Evolutionary conservation across 2,797 vertebrate species (phyloP).

Genomic region (Sebastes ruberrimus): DNA sequence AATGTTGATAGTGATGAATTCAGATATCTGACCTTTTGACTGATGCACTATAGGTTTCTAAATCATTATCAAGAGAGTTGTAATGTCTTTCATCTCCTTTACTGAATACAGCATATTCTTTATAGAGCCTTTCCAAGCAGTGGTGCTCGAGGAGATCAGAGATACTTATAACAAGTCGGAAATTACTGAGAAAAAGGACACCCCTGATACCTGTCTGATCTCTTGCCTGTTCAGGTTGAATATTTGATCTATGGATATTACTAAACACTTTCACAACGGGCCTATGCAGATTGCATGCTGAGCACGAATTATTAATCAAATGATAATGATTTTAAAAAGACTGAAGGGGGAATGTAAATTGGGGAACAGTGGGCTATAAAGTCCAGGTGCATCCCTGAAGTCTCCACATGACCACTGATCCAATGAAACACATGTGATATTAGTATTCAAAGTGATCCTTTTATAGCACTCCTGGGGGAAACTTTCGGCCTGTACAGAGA

Average conservation of each 20-base stretch:
- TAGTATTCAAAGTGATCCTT: conserved; percentile 42
- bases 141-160: conserved; percentile 22
- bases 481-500: background rate
- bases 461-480: conserved; percentile 34
- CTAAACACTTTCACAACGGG: background rate
- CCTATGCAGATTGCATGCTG: conserved; percentile 4
- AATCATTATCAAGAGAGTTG: background rate
- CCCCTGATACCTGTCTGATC: conserved; percentile 28
- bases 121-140: background rate
- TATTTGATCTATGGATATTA: conserved; percentile 35
- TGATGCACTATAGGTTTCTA: background rate
- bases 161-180: conserved; percentile 11
- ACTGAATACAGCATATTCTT: conserved; percentile 16
- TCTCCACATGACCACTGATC: conserved; percentile 28
- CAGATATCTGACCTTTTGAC: conserved; percentile 5
- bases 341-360: conserved; percentile 24
- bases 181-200: conserved; percentile 20
- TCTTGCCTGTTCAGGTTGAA: conserved; percentile 23
- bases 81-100: conserved; percentile 18
- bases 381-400: conserved; percentile 19
- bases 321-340: conserved; percentile 27
- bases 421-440: conserved; percentile 25
- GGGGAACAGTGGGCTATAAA: conserved; percentile 27
- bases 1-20: conserved; percentile 13
- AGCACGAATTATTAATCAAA: conserved; percentile 32